Evolutionary conservation across 37 sponge, comb jelly and placozoan genomes (phyloP).

Genomic region (Theonella swinhoei): DNA sequence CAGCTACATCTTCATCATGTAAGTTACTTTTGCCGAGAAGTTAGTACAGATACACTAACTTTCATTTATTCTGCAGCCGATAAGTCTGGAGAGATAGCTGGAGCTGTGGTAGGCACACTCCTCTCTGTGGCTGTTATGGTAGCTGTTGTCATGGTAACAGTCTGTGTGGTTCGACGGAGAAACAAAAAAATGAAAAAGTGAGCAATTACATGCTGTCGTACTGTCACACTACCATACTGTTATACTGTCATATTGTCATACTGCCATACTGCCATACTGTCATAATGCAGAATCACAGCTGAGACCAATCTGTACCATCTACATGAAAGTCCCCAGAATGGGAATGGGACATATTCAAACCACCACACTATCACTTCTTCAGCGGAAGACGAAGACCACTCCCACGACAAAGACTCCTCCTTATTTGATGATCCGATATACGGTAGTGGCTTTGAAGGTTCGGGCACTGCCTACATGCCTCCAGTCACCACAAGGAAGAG

Average conservation of each 20-base stretch:
- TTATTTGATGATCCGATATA: slow-evolving; percentile 42
- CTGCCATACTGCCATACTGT: too few relatives aligned
- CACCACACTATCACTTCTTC: background rate
- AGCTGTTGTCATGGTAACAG: background rate
- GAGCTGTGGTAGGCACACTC: slow-evolving; percentile 10
- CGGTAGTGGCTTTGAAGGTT: background rate
- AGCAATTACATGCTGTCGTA: background rate
- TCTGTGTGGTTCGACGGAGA: background rate
- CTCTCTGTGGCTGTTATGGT: slow-evolving; percentile 9
- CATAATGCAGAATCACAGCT: too few relatives aligned
- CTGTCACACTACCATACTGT: background rate
- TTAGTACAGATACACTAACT: background rate
- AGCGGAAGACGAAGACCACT: background rate
- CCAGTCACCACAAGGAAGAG: background rate
- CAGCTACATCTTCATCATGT: background rate
- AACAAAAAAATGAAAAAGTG: background rate
- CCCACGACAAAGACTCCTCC: background rate
- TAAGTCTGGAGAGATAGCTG: slow-evolving; percentile 11
- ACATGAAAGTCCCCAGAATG: too few relatives aligned
- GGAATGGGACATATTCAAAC: background rate
- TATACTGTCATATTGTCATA: too few relatives aligned
- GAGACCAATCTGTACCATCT: too few relatives aligned
- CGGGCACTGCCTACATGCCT: background rate
- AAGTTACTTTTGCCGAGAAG: background rate
- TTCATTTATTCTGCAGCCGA: background rate